Conservation (phyloP, 2,113 vertebrate species). For the Callopanchax toddi region DNA sequence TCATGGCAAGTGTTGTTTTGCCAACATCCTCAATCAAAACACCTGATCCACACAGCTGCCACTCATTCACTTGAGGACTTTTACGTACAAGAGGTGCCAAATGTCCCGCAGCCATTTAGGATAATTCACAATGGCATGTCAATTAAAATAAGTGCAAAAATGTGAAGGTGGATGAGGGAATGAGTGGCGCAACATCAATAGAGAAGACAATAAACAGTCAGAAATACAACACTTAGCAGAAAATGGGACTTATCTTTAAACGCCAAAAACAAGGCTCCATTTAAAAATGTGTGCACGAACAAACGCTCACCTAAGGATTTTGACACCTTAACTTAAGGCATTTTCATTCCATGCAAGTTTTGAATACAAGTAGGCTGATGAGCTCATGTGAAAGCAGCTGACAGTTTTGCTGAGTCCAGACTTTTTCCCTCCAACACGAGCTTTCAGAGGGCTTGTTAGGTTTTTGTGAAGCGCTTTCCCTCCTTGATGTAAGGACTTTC, state of each 20-base stretch:
- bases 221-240: slow-evolving; percentile 27
- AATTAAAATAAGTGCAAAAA: slow-evolving; percentile 63
- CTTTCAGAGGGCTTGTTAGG: slow-evolving; percentile 49
- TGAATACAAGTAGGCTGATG: slow-evolving; percentile 48
- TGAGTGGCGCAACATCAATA: slow-evolving; percentile 47
- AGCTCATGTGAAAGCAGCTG: slow-evolving; percentile 22
- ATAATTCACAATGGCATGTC: slow-evolving; percentile 57
- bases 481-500: slow-evolving; percentile 40
- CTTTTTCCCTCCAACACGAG: slow-evolving; percentile 30
- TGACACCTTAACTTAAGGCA: background rate
- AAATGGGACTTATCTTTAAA: slow-evolving; percentile 16
- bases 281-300: background rate
- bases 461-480: slow-evolving; percentile 21
- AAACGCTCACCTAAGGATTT: background rate
- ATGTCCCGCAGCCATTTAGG: slow-evolving; percentile 39
- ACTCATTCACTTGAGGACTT: slow-evolving; percentile 37
- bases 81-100: slow-evolving; percentile 48
- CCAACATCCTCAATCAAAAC: slow-evolving; percentile 34
- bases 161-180: slow-evolving; percentile 49
- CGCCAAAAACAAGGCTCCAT: slow-evolving; percentile 8
- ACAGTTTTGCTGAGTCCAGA: slow-evolving; percentile 65
- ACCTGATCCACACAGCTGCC: slow-evolving; percentile 52
- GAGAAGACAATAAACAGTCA: slow-evolving; percentile 49
- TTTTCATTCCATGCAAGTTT: slow-evolving; percentile 23
- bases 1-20: slow-evolving; percentile 42